Base-by-base conservation (phyloP, 2,113 vertebrate genomes). In the Cettia cetti region DNA sequence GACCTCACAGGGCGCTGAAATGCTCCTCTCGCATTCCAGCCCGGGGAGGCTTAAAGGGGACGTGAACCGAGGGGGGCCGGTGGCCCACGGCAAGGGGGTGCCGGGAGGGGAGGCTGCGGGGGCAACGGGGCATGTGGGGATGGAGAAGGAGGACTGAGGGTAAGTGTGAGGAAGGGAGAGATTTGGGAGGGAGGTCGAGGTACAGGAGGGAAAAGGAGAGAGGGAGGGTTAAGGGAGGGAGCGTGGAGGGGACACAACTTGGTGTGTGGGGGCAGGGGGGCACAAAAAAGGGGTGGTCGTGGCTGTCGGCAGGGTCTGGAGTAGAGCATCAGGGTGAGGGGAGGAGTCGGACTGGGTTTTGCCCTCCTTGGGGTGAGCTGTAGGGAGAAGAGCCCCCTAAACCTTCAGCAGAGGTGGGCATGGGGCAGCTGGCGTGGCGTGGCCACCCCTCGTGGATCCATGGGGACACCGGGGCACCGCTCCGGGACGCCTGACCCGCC, bases 11-110 rank as follows among this genome's bases (percentile, higher is more conserved):
- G 95, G 97, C 82, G 52, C 92, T 26, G 86, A 95, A 86, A 91
- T 68, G 90, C 95, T 96, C 97, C 94, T 92, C 96, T 97, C 68
- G n/a, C 96, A 97, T 98, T 98, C 97, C 98, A 97, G 90, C 93
- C 54, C 12, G 30, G 0, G 64, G 82, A 97, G 93, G 95, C 94
- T 98, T 98, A 98, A 98, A 98, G 98, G 98, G 97, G 93, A 94
- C 97, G 76, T 66, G 50, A 50, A n/a, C 30, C 35, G 17, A 19
- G 26, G 60, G 37, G 37, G 57, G 22, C 37, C 57, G 78, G 44
- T 21, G 84, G 30, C 40, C 23, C 70, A 11, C 0, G 23, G 78
- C n/a, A 19, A 52, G 28, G 19, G 31, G 53, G 15, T 31, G 21
- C 37, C 30, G 63, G 45, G 26, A 26, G 10, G 24, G 60, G 44